A percentile compares a stretch with the other conserved stretches of the same genome.
Evolutionary conservation across 1,140 invertebrate species (phyloP).

Genomic region (Trichonephila clavipes): DNA sequence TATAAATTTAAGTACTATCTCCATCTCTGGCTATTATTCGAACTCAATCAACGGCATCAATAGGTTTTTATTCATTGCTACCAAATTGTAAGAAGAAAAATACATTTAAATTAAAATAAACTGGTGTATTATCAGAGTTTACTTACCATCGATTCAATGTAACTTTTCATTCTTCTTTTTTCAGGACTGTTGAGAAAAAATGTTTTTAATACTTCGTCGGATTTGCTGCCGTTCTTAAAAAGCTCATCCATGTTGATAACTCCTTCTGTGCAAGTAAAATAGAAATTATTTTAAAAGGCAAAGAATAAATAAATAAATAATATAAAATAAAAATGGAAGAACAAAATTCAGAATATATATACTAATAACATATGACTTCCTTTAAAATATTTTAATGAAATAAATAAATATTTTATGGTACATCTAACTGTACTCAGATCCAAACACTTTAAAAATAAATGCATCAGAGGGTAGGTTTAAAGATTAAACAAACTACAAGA

Average conservation of each 20-base stretch:
- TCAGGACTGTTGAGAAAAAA: background rate
- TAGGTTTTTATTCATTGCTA: no score
- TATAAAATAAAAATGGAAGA: background rate
- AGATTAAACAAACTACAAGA: no score
- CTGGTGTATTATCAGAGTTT: background rate
- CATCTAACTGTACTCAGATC: no score
- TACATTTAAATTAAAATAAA: no score
- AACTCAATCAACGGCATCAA: no score
- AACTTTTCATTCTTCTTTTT: background rate
- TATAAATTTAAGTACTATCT: no score
- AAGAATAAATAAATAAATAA: background rate
- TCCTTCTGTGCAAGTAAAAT: background rate
- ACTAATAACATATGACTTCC: background rate
- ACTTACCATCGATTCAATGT: constrained; percentile 14
- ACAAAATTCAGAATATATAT: background rate
- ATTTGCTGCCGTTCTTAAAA: background rate
- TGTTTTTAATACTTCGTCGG: background rate
- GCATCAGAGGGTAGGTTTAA: no score
- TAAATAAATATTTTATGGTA: no score
- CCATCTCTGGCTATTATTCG: no score
- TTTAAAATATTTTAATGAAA: no score
- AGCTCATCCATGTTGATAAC: background rate
- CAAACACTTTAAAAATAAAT: no score
- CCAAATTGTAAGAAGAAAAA: no score
- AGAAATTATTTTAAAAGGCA: background rate